These are phyloP conservation scores for Pyrrhia umbra DNA, from an alignment of 2,888 invertebrate species.

Conservation along the genomic window DNA sequence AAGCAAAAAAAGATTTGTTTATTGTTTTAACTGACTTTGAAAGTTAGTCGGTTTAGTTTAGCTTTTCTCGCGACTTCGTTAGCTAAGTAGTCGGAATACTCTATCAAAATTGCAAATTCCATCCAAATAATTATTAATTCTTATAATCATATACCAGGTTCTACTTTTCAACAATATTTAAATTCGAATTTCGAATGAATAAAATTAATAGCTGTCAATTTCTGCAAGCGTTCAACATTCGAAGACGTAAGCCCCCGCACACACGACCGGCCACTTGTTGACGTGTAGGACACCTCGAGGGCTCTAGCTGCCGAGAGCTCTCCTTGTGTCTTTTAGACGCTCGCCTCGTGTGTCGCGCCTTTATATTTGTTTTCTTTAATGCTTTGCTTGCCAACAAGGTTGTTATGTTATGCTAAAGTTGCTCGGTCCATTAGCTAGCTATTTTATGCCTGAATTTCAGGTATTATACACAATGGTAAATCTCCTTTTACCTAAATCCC, in stretches of 20 bases:
- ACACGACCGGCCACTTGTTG: constrained; percentile 86
- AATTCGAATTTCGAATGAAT: constrained; percentile 18
- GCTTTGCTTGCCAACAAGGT: constrained; percentile 25
- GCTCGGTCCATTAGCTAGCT: neutral
- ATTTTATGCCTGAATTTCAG: neutral
- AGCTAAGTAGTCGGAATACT: no score
- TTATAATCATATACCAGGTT: neutral
- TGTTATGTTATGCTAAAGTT: constrained; percentile 8
- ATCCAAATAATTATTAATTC: neutral
- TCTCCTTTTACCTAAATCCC: neutral
- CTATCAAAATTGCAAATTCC: neutral
- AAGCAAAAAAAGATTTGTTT: constrained; percentile 30
- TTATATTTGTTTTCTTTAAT: constrained; percentile 57
- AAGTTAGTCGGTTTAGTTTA: neutral
- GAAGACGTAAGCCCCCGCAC: constrained; percentile 61
- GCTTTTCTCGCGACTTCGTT: neutral
- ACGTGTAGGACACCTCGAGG: constrained; percentile 77
- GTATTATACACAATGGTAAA: neutral
- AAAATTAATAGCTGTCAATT: constrained; percentile 11
- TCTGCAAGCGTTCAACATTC: constrained; percentile 49
- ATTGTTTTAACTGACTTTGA: neutral
- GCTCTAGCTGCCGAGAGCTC: constrained; percentile 80
- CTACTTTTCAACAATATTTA: constrained; percentile 1
- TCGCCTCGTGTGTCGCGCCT: constrained; percentile 52
- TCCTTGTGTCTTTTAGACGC: constrained; percentile 79